These are phyloP conservation scores for Pardosa pseudoannulata DNA, from an alignment of 2,888 invertebrate species.

Conservation along the genomic window DNA sequence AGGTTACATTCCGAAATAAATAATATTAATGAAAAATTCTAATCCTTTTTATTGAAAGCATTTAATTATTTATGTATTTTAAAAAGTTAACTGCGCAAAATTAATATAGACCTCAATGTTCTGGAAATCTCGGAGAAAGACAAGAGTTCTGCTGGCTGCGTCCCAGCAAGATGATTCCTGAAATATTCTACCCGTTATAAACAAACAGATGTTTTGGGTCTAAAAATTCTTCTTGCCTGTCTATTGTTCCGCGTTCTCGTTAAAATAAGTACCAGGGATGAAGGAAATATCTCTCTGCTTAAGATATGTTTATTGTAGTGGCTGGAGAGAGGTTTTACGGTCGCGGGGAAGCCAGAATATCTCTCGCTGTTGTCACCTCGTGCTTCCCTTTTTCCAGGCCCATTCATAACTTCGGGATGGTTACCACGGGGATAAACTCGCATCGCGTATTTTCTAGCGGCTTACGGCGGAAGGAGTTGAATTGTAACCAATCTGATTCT, in stretches of 20 bases:
- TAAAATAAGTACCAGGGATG: slow-evolving; percentile 51
- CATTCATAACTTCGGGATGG: slow-evolving; percentile 15
- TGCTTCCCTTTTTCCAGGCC: not conserved
- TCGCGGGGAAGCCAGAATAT: slow-evolving; percentile 11
- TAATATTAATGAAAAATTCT: too few species aligned
- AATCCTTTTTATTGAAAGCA: too few species aligned
- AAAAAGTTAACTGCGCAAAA: too few species aligned
- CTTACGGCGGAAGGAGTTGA: too few species aligned
- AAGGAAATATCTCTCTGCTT: slow-evolving; percentile 8
- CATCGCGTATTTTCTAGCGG: not conserved
- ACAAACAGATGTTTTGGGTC: slow-evolving; percentile 65
- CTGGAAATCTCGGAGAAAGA: not conserved
- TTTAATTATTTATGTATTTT: too few species aligned
- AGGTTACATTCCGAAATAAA: too few species aligned
- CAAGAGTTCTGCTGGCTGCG: not conserved
- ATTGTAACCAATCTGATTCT: too few species aligned
- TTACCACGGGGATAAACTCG: not conserved
- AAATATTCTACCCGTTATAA: slow-evolving; percentile 64
- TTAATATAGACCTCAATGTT: not conserved
- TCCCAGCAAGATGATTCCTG: slow-evolving; percentile 25
- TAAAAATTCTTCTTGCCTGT: slow-evolving; percentile 49
- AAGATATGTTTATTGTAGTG: slow-evolving; percentile 23
- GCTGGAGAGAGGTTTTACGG: slow-evolving; percentile 23
- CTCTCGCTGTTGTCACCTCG: slow-evolving; percentile 26
- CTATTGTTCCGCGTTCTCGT: slow-evolving; percentile 63